Conservation (phyloP, 2,797 vertebrate genomes). For the Gambusia yucatana region DNA sequence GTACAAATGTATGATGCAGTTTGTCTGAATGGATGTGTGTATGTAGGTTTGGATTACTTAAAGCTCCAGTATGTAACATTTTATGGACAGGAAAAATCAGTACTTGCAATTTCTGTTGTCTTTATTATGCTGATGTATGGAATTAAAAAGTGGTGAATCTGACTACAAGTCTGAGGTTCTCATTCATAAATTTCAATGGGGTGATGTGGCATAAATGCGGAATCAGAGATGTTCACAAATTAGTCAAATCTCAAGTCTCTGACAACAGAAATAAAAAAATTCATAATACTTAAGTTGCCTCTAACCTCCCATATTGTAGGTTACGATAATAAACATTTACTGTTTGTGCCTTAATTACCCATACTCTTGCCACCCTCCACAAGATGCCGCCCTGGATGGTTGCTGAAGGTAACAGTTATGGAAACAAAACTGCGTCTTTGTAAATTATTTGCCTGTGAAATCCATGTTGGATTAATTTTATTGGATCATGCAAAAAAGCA, state of each 20-base stretch:
- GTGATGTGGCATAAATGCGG: not conserved
- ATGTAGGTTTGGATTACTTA: no score
- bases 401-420: constrained; percentile 11
- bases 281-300: not conserved
- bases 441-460: constrained; percentile 47
- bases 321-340: not conserved
- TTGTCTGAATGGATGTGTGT: no score
- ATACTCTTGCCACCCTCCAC: no score
- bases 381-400: no score
- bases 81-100: no score
- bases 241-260: not conserved
- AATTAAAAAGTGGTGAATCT: not conserved
- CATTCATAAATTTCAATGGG: not conserved
- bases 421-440: constrained; percentile 32
- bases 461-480: constrained; percentile 39
- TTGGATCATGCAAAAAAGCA: constrained; percentile 34
- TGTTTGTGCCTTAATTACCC: not conserved
- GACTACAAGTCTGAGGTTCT: not conserved
- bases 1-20: no score
- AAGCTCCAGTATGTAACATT: no score
- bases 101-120: not conserved
- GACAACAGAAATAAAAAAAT: not conserved
- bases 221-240: not conserved
- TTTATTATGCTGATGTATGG: not conserved
- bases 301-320: not conserved